Base-by-base conservation (phyloP, 1,140 invertebrate species). In the Camponotus pennsylvanicus region DNA sequence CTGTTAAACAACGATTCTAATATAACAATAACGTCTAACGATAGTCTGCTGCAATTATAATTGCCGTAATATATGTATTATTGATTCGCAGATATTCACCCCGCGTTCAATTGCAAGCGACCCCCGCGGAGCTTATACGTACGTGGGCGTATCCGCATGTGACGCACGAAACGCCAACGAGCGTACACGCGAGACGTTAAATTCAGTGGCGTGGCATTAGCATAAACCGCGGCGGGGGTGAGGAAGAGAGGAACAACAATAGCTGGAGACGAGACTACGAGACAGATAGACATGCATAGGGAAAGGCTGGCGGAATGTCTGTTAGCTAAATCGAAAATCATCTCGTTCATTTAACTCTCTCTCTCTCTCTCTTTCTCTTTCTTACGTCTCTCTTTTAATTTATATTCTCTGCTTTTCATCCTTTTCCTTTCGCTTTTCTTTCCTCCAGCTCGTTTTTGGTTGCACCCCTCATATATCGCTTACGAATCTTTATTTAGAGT, bases 321-420 rank as follows among this genome's bases (percentile, higher is more conserved):
- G 69, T 52, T 73, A 18, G 49, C 55, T 78, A 79, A 85, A 92
- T 92, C 86, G 90, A 92, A 89, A 91, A 92, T 92, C 88, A 90
- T 89, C 86, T 85, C 91, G 90, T 91, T 90, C 89, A 91, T 92
- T 92, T 87, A 90, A 91, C 82, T 89, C 80, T 61, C n/a, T 75
- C 61, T 66, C 66, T 34, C 7, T 52, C 27, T 18, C 4, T 37
- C 61, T 32, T n/a, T 52, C 27, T 18, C 8, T 37, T 9, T 2
- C 40, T 49, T 21, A 49, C 6, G 7, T 11, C 9, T 55, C 18
- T 4, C 9, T 15, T 75, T 75, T 13, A 3, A 40, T 73, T 32
- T 15, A 1, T 71, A 71, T 71, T 37, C 11, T 59, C 32, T 7
- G 4, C 5, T n/a, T 27, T 15, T 34, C 27, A 61, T 63, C 15